Conservation (phyloP, 2,888 invertebrate species). For the Andrena flavipes region DNA sequence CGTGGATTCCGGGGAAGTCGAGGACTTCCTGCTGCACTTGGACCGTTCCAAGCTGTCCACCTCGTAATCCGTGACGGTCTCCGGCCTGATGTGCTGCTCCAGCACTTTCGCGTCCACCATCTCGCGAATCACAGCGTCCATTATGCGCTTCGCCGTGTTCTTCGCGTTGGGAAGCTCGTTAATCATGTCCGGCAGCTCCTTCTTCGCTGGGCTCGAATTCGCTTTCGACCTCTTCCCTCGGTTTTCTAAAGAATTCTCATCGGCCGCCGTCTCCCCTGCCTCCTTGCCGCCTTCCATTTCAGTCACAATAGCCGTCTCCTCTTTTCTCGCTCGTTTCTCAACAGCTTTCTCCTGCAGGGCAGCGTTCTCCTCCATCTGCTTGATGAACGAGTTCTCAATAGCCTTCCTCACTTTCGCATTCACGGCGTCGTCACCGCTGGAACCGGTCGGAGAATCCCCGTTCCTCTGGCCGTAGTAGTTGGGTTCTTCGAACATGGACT, state of each 20-base stretch:
- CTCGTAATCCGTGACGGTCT: constrained; percentile 76
- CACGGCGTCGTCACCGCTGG: constrained; percentile 65
- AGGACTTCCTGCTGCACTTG: constrained; percentile 71
- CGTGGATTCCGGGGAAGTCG: constrained; percentile 74
- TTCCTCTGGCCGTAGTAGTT: constrained; percentile 66
- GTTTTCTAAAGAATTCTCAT: constrained; percentile 24
- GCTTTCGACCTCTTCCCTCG: constrained; percentile 55
- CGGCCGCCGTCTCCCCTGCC: not conserved
- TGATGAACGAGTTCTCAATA: constrained; percentile 82
- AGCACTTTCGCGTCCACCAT: constrained; percentile 81
- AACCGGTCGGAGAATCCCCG: not conserved
- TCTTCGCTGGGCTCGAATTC: constrained; percentile 52
- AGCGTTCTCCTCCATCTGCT: constrained; percentile 81
- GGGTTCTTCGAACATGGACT: constrained; percentile 80
- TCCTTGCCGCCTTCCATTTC: constrained; percentile 13
- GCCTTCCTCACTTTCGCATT: constrained; percentile 80
- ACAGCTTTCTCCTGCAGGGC: constrained; percentile 39
- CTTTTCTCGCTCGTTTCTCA: not conserved
- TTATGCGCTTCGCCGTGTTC: constrained; percentile 82
- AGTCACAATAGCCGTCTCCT: not conserved
- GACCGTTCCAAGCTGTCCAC: constrained; percentile 82
- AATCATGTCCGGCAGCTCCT: constrained; percentile 80
- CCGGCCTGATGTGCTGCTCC: constrained; percentile 66
- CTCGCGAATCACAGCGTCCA: constrained; percentile 85
- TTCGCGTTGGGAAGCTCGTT: constrained; percentile 77